phyloP scores from a whole-genome alignment of 2,113 vertebrate species.

The Gallinago undulata region DNA sequence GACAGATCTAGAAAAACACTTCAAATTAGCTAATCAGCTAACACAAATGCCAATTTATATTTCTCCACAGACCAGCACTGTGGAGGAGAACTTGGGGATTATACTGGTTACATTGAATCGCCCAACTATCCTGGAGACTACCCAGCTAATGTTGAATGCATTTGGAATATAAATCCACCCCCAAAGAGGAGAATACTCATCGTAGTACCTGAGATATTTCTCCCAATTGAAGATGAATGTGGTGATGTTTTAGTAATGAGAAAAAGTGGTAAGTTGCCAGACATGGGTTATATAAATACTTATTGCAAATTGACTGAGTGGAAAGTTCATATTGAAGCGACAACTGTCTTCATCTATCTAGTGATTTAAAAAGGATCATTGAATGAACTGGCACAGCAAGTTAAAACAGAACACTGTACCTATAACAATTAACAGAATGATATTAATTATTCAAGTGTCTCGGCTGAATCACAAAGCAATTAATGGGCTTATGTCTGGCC shows the following conservation, averaged over 20 bases:
- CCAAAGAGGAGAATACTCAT: constrained; percentile 83
- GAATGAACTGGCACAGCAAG: not conserved
- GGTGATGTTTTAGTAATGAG: constrained; percentile 84
- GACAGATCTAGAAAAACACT: not conserved
- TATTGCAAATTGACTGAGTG: not conserved
- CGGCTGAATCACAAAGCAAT: not conserved
- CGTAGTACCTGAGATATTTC: constrained; percentile 83
- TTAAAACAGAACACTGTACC: not conserved
- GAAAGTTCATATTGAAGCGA: not conserved
- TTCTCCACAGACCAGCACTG: constrained; percentile 79
- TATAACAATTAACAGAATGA: not conserved
- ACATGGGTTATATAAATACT: not conserved
- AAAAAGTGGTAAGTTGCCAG: constrained; percentile 76
- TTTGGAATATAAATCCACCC: constrained; percentile 82
- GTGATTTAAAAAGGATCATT: not conserved
- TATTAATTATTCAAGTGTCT: not conserved
- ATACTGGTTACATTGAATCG: constrained; percentile 82
- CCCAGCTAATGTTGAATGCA: constrained; percentile 81
- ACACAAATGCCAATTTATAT: not conserved
- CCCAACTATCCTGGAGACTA: constrained; percentile 85
- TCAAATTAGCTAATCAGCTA: not conserved
- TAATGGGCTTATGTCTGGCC: not conserved
- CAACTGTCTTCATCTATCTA: not conserved
- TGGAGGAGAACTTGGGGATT: constrained; percentile 82
- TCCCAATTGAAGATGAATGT: constrained; percentile 83